phyloP scores from a whole-genome alignment of 1,140 invertebrate species.

The Zelostemma sp. region DNA sequence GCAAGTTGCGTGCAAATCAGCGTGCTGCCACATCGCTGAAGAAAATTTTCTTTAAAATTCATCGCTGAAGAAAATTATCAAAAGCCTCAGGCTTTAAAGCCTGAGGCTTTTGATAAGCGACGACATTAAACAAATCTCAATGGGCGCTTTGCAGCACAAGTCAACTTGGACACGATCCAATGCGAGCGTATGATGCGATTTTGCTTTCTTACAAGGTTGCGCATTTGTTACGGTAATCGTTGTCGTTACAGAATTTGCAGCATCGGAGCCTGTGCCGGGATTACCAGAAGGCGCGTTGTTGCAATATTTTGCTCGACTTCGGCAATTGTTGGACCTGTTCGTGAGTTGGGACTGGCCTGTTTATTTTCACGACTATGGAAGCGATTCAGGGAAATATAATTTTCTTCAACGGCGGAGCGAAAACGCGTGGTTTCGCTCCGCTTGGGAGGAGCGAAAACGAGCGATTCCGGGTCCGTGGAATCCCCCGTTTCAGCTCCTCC shows the following conservation, averaged over 20 bases:
- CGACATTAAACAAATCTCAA: conserved; percentile 91
- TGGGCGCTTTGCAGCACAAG: conserved; percentile 95
- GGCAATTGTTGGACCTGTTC: conserved; percentile 94
- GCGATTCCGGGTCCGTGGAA: too few species aligned
- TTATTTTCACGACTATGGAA: conserved; percentile 96
- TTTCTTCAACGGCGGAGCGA: too few species aligned
- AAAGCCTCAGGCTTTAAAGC: conserved; percentile 84
- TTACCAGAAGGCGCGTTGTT: conserved; percentile 87
- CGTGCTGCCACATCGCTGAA: conserved; percentile 92
- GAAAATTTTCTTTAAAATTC: too few species aligned
- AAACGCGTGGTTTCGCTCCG: too few species aligned
- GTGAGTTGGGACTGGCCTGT: conserved; percentile 97
- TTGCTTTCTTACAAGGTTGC: too few species aligned
- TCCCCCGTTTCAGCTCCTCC: too few species aligned
- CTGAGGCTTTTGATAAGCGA: conserved; percentile 89
- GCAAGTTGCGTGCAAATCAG: conserved; percentile 90
- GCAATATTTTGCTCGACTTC: conserved; percentile 90
- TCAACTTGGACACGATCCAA: conserved; percentile 97
- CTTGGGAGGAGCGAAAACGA: too few species aligned
- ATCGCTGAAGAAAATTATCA: too few species aligned
- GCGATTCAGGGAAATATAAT: conserved; percentile 92
- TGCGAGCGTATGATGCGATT: too few species aligned
- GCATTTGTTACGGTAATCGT: conserved; percentile 8
- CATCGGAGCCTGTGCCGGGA: conserved; percentile 89
- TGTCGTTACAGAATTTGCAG: conserved; percentile 84